Evolutionary conservation across 2,888 invertebrate species (phyloP), one percentile per base, ranked within the genome.

Genomic region (Sinodicranocentrus sp.): DNA sequence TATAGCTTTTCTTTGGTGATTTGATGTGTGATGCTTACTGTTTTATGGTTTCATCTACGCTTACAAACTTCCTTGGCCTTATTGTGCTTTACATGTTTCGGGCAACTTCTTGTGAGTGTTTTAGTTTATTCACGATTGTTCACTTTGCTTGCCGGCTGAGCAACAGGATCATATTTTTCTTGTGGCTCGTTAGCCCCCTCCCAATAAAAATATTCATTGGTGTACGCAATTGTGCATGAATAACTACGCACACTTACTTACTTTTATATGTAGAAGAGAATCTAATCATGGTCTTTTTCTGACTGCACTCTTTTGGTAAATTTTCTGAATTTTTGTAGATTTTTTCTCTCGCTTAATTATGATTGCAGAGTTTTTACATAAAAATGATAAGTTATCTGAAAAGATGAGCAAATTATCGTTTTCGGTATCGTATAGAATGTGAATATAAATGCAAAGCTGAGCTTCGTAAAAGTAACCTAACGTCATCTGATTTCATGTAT

Each of bases 31-130:
- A 82, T 82, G 70, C 82, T 82, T 59, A 72, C 82, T 76, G 82
- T 82, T 82, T 82, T 82, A 82, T 82, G 82, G 82, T 82, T 82
- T 82, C 76, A 82, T 82, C 82, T 70, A 15, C 54, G 71, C 76
- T 82, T 76, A 75, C 82, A 21, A 48, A n/a, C 75, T 73, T 26
- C 1, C 25, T n/a, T 61, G 13, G 44, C 5, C 28, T 70, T 73
- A 65, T 80, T 54, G 82, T 82, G 76, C 75, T 39, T 76, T 82
- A 82, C n/a, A n/a, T n/a, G n/a, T n/a, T n/a, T n/a, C n/a, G n/a
- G n/a, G n/a, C n/a, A n/a, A n/a, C 82, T 28, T 75, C 82, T 82
- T 70, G 70, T 82, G 82, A 82, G 73, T 75, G 75, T 75, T 59
- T 75, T 82, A 82, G 65, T 67, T 80, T 78, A 33, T 79, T 79